These are phyloP conservation scores for Amiota mariae DNA, from an alignment of 2,888 invertebrate genomes.

Conservation along the genomic window DNA sequence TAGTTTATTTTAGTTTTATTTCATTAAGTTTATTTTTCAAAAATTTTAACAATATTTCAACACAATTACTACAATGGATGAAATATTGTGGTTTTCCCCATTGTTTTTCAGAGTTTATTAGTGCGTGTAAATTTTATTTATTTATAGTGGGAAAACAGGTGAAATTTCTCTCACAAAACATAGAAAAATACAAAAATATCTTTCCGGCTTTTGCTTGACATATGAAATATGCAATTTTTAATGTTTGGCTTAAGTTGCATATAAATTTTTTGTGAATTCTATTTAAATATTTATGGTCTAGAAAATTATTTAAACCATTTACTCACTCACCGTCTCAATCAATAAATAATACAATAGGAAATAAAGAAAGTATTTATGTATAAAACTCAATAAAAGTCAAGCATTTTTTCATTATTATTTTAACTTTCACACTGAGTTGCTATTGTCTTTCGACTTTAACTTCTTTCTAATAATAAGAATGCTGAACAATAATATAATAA, in stretches of 20 bases:
- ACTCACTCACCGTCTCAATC: not conserved
- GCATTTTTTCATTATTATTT: too few relatives aligned
- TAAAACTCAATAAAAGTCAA: too few relatives aligned
- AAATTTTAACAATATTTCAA: too few relatives aligned
- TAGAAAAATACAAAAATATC: not conserved
- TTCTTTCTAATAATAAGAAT: too few relatives aligned
- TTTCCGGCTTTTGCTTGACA: not conserved
- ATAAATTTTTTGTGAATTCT: not conserved
- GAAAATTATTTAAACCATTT: not conserved
- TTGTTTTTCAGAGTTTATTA: not conserved
- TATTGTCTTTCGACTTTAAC: too few relatives aligned
- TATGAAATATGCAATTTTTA: constrained; percentile 1
- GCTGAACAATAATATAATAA: too few relatives aligned
- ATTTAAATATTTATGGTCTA: not conserved
- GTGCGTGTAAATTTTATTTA: constrained; percentile 17
- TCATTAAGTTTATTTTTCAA: too few relatives aligned
- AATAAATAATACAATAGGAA: too few relatives aligned
- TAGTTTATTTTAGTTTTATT: too few relatives aligned
- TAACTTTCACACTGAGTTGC: too few relatives aligned
- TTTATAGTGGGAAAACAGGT: not conserved
- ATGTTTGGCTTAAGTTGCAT: not conserved
- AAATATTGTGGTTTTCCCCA: not conserved
- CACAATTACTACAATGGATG: too few relatives aligned
- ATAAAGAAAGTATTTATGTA: too few relatives aligned
- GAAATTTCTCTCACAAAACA: not conserved